Evolutionary conservation across 2,113 vertebrate genomes (phyloP), one percentile per base, ranked within the genome.

Genomic region (Semnornis frantzii): DNA sequence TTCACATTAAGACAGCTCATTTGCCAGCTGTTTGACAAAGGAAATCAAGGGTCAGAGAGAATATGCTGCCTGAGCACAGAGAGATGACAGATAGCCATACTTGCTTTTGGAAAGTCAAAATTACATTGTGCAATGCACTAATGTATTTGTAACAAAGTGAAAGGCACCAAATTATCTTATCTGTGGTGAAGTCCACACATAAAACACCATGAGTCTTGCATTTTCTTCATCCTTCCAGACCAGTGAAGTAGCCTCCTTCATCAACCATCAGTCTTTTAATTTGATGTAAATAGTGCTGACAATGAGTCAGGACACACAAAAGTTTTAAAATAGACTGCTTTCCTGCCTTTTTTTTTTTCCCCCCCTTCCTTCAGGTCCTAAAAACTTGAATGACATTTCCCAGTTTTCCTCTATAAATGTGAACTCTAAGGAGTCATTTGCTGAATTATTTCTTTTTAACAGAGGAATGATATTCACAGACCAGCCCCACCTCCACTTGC

Each of bases 91-190:
- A 93, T 48, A 89, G 30, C 17, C 15, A 34, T 15, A 3, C 59
- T 90, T 80, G 64, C 21, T 80, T 80, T 34, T 73, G 39, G 84
- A 95, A 84, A 76, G 50, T 66, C 90, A 65, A 82, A 93, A 86
- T 75, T 1, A 75, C 59, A 71, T 78, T 37, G 4, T 63, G 30
- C 34, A 55, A 15, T 71, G 15, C 71, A n/a, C 78, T 93, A 83
- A 86, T 33, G 77, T 3, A 24, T 90, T 93, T 88, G 59, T 69
- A 62, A 72, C 20, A 50, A 64, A 82, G 19, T 33, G 24, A 79
- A 34, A 75, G 25, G 19, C 24, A 54, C 28, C 52, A 54, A 78
- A 62, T 77, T 82, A 91, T 33, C 6, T 78, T 50, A 20, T 20
- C 14, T 79, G 0, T 39, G 24, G 63, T 37, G 55, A 82, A 79